Percentiles rank a stretch among this genome's conserved stretches.
These are phyloP conservation scores for Nomada ruficornis DNA, from an alignment of 2,888 invertebrate genomes.

Conservation along the genomic window DNA sequence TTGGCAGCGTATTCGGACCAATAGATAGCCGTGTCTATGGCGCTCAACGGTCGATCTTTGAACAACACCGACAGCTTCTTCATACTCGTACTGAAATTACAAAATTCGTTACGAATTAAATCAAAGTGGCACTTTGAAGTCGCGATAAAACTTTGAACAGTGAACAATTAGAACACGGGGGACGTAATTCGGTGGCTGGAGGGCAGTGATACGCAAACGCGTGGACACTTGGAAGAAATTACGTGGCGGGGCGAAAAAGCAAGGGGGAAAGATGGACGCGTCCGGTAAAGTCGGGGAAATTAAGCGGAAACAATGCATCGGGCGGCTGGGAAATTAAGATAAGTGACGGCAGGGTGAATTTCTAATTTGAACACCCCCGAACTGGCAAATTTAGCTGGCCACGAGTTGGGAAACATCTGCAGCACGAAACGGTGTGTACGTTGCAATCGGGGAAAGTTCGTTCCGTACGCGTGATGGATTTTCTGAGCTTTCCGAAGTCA, in stretches of 20 bases:
- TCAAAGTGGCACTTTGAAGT: background rate
- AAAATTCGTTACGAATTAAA: background rate
- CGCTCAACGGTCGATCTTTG: conserved; percentile 69
- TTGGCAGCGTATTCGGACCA: conserved; percentile 73
- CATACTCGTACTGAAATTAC: conserved; percentile 65
- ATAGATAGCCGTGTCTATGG: conserved; percentile 69
- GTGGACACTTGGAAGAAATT: background rate
- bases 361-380: background rate
- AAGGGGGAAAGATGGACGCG: background rate
- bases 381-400: background rate
- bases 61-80: conserved; percentile 62
- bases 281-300: too few species aligned
- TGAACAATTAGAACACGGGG: too few species aligned
- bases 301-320: background rate
- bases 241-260: too few species aligned
- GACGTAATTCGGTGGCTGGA: too few species aligned
- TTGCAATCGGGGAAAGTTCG: background rate
- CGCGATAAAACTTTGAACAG: background rate
- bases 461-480: background rate
- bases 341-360: background rate
- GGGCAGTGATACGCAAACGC: background rate
- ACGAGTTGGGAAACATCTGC: background rate
- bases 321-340: background rate
- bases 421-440: background rate
- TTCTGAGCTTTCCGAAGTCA: background rate